Evolutionary conservation across 2,113 vertebrate genomes (phyloP).

Genomic region (Corvus moneduloides): DNA sequence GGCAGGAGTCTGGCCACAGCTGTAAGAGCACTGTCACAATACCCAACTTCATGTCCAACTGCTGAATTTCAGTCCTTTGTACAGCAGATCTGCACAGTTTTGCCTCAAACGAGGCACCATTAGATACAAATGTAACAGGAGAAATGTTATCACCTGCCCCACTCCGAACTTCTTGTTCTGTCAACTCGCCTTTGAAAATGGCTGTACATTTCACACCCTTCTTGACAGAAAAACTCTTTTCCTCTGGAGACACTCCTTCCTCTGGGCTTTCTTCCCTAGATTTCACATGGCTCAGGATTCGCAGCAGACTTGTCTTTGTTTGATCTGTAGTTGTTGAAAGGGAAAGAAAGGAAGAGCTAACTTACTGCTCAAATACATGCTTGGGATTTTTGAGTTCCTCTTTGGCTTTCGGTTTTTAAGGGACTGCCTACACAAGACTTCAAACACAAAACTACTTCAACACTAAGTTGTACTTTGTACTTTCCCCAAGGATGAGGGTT

Average conservation of each 20-base stretch:
- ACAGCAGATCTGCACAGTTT: not conserved
- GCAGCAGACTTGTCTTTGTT: conserved; percentile 73
- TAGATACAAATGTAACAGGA: not conserved
- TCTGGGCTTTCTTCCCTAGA: conserved; percentile 1
- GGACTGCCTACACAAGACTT: not conserved
- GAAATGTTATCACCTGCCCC: not conserved
- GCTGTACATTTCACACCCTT: not conserved
- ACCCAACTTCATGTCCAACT: not conserved
- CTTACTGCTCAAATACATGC: not conserved
- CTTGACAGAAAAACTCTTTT: not conserved
- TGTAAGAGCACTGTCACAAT: not conserved
- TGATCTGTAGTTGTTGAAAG: conserved; percentile 65
- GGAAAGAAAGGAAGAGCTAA: not conserved
- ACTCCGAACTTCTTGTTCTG: not conserved
- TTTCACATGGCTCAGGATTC: conserved; percentile 35
- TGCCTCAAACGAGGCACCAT: not conserved
- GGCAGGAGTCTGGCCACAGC: not conserved
- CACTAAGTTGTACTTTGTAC: not conserved
- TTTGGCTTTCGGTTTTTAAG: not conserved
- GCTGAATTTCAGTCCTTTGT: not conserved
- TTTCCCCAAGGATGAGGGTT: not conserved
- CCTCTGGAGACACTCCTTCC: conserved; percentile 25
- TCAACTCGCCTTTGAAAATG: conserved; percentile 51
- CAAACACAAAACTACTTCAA: not conserved
- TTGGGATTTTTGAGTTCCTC: not conserved